phyloP scores from a whole-genome alignment of 2,113 vertebrate genomes.

The Macroglossus sobrinus region DNA sequence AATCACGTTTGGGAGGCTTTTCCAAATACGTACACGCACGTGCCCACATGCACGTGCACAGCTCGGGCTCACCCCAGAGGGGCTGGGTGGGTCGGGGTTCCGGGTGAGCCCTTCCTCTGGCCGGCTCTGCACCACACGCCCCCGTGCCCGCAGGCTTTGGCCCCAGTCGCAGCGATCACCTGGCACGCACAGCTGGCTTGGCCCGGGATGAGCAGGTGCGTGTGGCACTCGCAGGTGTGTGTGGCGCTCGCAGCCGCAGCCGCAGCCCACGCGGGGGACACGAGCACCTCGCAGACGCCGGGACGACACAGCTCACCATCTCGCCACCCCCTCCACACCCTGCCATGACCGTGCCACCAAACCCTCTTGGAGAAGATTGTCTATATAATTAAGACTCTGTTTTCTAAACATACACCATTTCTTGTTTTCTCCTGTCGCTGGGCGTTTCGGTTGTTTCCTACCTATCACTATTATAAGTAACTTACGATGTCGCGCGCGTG shows the following conservation, averaged over 20 bases:
- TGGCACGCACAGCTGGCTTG: too few species aligned
- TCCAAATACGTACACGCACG: background rate
- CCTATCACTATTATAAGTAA: background rate
- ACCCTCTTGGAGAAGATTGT: background rate
- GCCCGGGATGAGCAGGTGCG: too few species aligned
- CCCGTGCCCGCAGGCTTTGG: background rate
- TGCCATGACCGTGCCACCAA: background rate
- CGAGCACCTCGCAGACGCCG: too few species aligned
- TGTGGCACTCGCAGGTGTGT: too few species aligned
- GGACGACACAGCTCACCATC: background rate
- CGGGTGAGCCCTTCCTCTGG: background rate
- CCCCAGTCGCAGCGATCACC: too few species aligned
- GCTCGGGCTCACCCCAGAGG: background rate
- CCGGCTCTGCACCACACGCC: background rate
- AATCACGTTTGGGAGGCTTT: background rate
- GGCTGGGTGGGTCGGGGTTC: background rate
- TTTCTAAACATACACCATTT: background rate
- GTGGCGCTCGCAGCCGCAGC: too few species aligned
- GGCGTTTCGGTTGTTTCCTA: background rate
- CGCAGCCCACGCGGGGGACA: too few species aligned
- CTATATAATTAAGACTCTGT: background rate
- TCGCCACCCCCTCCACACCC: background rate
- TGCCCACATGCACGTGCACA: background rate
- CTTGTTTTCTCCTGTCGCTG: background rate
- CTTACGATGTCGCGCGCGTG: background rate